Conservation (phyloP, 2,113 vertebrate genomes). For the Sorex araneus region DNA sequence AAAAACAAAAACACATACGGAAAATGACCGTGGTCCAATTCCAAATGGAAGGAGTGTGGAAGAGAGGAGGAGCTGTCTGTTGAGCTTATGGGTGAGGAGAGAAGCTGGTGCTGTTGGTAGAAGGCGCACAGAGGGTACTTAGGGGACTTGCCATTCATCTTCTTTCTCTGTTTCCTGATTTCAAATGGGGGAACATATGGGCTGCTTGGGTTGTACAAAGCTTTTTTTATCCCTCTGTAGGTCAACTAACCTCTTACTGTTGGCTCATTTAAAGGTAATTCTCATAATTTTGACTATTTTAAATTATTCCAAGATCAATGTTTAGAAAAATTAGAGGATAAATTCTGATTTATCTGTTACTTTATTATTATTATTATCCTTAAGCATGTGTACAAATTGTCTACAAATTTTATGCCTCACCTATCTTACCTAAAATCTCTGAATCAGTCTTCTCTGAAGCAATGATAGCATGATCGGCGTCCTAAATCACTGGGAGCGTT, state of each 20-base stretch:
- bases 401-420: constrained; percentile 1
- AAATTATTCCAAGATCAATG: not conserved
- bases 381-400: constrained; percentile 44
- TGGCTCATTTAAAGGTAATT: constrained; percentile 46
- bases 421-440: not conserved
- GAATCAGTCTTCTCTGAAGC: constrained; percentile 10
- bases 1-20: constrained; percentile 71
- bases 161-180: constrained; percentile 53
- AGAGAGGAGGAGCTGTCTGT: not conserved
- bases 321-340: constrained; percentile 42
- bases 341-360: constrained; percentile 19
- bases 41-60: not conserved
- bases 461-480: not conserved
- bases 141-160: constrained; percentile 21
- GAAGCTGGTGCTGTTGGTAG: not conserved
- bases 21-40: not conserved
- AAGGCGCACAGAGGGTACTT: not conserved
- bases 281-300: constrained; percentile 40
- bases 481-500: not conserved
- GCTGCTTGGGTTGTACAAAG: not conserved
- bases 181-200: not conserved
- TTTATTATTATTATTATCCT: not conserved
- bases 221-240: constrained; percentile 37
- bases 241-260: not conserved
- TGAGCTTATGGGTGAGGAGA: not conserved